Percentiles rank a stretch among this genome's conserved stretches.
These are phyloP conservation scores for Gorsachius goisagi DNA, from an alignment of 2,113 vertebrate species.

Conservation along the genomic window DNA sequence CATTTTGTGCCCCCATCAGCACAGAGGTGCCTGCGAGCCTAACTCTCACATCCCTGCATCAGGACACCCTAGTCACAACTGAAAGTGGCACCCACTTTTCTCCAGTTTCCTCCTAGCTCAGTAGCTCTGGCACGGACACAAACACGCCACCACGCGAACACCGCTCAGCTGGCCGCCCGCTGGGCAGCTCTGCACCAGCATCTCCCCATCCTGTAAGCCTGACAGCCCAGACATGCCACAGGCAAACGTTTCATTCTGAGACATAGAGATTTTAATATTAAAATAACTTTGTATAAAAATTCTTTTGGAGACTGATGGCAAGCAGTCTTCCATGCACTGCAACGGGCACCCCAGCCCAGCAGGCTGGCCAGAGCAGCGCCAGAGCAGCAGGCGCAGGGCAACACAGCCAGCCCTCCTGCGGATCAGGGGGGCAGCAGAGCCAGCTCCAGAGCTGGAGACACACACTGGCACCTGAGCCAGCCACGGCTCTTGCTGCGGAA, in stretches of 20 bases:
- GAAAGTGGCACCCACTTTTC: not conserved
- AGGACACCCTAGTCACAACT: not conserved
- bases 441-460: not conserved
- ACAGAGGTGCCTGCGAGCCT: not conserved
- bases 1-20: too few species aligned
- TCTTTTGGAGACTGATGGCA: not conserved
- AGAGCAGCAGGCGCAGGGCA: not conserved
- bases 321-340: not conserved
- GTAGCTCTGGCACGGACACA: not conserved
- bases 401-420: not conserved
- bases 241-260: not conserved
- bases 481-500: not conserved
- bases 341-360: not conserved
- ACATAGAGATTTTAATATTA: constrained; percentile 48
- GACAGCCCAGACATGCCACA: not conserved
- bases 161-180: not conserved
- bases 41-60: not conserved
- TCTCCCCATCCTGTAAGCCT: not conserved
- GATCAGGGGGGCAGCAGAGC: not conserved
- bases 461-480: not conserved
- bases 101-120: not conserved
- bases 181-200: not conserved
- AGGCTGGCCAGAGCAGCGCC: not conserved
- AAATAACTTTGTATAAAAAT: constrained; percentile 66
- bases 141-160: accelerated